A percentile compares a stretch with the other conserved stretches of the same genome.
phyloP scores from a whole-genome alignment of 1,140 invertebrate genomes.

The Drosophila mauritiana region DNA sequence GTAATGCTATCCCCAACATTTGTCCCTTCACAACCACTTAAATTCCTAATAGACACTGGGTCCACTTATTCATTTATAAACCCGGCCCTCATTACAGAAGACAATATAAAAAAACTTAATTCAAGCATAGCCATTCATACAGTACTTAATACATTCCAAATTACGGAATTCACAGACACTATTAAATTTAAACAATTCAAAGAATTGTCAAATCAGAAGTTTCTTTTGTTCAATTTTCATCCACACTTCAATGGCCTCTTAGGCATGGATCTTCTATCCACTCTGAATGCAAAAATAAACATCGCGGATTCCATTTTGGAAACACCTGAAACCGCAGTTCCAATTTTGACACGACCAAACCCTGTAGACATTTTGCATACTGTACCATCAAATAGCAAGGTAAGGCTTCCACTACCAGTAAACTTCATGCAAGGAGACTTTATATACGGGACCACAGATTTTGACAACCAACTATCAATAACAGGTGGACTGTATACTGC shows the following conservation, averaged over 20 bases:
- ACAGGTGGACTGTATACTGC: conserved; percentile 6
- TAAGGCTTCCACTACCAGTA: not conserved
- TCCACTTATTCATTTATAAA: conserved; percentile 14
- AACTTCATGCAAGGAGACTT: conserved; percentile 12
- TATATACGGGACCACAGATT: conserved; percentile 6
- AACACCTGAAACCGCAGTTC: not conserved
- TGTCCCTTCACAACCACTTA: not conserved
- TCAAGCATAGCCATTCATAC: not conserved
- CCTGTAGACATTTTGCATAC: not conserved
- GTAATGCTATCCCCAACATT: no score
- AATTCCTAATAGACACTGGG: conserved; percentile 1
- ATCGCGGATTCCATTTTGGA: conserved; percentile 2
- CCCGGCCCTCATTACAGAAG: not conserved
- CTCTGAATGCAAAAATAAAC: conserved; percentile 13
- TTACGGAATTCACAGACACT: conserved; percentile 9
- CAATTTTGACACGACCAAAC: not conserved
- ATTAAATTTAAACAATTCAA: conserved; percentile 11
- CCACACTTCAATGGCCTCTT: conserved; percentile 6
- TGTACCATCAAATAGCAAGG: conserved; percentile 1
- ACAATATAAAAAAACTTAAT: not conserved
- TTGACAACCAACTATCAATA: not conserved
- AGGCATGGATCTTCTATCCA: conserved; percentile 1
- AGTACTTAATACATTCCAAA: conserved; percentile 1
- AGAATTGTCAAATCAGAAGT: not conserved
- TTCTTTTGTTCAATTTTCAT: conserved; percentile 8